Base-by-base conservation (phyloP, 2,888 invertebrate genomes). In the Scotopteryx bipunctaria region DNA sequence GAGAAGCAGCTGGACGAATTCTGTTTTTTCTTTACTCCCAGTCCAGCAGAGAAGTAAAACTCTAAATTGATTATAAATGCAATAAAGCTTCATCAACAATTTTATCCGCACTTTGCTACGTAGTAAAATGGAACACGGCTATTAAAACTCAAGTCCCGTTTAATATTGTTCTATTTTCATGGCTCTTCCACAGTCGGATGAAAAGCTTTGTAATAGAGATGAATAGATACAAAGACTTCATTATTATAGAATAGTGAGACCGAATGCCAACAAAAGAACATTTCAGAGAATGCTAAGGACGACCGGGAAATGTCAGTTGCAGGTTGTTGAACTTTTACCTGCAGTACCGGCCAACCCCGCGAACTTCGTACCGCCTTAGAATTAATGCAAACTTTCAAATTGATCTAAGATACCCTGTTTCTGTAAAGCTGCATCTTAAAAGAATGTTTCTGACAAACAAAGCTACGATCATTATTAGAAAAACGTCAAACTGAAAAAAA, bases 191-290 rank as follows among this genome's bases (percentile, higher is more conserved):
- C 5, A 23, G 43, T 14, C 36, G 42, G 46, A 29, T 43, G 31
- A 41, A 56, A 49, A 55, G 47, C 36, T 42, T 59, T 61, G 41
- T 48, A 45, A 54, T 42, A 44, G 55, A 61, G 64, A 69, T 66
- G 67, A 66, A 73, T 67, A 67, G 52, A 76, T 73, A 76, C 67
- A 76, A 79, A 78, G 63, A 72, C 61, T 58, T 78, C 76, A 79
- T 83, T 83, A 82, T 81, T 68, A 68, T 77, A 67, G 69, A 52
- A 36, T 37, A 37, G 46, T 15, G 5, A 3, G 37, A 27, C 52
- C 65, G 66, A 70, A 70, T 66, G 65, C 63, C 57, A 64, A 57
- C 59, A 47, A 53, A 52, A 41, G 44, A 25, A 33, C 33, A 16
- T 40, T 29, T n/a, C 16, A 35, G 41, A 41, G 13, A 23, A 16